Base-by-base conservation (phyloP, 2,797 vertebrate species). In the Enteromius radiatus region DNA sequence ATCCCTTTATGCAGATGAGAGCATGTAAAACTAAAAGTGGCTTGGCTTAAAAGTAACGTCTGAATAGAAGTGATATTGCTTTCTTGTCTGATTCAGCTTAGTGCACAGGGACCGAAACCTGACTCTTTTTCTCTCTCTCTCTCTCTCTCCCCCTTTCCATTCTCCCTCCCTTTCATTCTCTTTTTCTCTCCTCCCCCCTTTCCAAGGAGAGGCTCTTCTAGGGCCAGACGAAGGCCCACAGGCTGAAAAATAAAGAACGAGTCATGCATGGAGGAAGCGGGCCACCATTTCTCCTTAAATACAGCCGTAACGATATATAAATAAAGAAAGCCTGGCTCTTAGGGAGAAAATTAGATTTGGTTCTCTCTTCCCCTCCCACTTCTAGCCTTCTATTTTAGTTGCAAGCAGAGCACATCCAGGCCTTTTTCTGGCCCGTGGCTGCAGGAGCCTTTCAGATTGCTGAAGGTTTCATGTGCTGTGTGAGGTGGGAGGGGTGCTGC, bases 261-360 rank as follows among this genome's bases (percentile, higher is more conserved):
- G 52, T 80, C 63, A 63, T 54, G 43, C 52, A 82, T 63, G 38
- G 68, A 78, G 71, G 61, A 47, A 77, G 17, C 10, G 14, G 64
- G 52, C 65, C 75, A 82, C n/a, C 21, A 76, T 71, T 81, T 78
- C 71, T 68, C 67, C 59, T 77, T 76, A 83, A 87, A 87, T 80
- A 77, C 67, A 56, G 59, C 38, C 28, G 31, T 77, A 84, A 80
- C 47, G 56, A 83, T 85, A 83, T 80, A 85, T 83, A 85, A 85
- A 85, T 85, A 85, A 85, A 85, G 84, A 80, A 77, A 69, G 81
- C 81, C 76, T 43, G 81, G 81, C 84, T 77, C 77, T 85, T 81
- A 74, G 54, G 61, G 70, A 81, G 86, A 81, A 87, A 87, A 87
- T 87, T 85, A 33, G 81, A 87, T 87, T 87, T 80, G 77, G 49